Base-by-base conservation (phyloP, 2,888 invertebrate species). In the Eristalinus sepulchralis region DNA sequence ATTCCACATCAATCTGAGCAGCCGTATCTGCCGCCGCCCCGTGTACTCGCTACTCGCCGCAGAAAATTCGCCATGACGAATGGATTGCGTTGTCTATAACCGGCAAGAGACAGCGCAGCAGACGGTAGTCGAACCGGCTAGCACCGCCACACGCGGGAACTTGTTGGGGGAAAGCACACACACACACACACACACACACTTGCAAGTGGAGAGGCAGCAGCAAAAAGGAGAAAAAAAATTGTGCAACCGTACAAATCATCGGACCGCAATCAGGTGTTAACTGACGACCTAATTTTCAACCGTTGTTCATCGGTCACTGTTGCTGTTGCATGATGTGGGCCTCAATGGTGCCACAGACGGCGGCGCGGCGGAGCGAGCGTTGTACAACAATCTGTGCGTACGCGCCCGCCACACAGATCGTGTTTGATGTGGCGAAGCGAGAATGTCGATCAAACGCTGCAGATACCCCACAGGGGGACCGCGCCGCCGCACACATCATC, bases 241-340 rank as follows among this genome's bases (percentile, higher is more conserved):
- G 83, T 82, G 84, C 80, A 87, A 88, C 88, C 82, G 82, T 88
- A 85, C 88, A 83, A 88, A 88, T 85, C 88, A 87, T 84, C 85
- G 79, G 80, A 80, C 88, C 88, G 88, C 88, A 88, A 88, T 88
- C 88, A 88, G 88, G 88, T 88, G 88, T 88, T 88, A 88, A 82
- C 88, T 85, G 84, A 85, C 88, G 88, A 88, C 88, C 88, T 88
- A 88, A 88, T 88, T 88, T 85, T 78, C 88, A 86, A 83, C 78
- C 78, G 71, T 83, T 67, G 81, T 77, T 81, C 75, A 63, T 72
- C 81, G 83, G 77, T 82, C 60, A 68, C 73, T 81, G 86, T 83
- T 36, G 39, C 36, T 66, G 47, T 47, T 47, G 47, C 47, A 47
- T 47, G 47, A 47, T 81, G 68, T 47, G 34, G 68, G 59, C 68